Evolutionary conservation across 2,113 vertebrate genomes (phyloP).

Genomic region (Struthidea cinerea): DNA sequence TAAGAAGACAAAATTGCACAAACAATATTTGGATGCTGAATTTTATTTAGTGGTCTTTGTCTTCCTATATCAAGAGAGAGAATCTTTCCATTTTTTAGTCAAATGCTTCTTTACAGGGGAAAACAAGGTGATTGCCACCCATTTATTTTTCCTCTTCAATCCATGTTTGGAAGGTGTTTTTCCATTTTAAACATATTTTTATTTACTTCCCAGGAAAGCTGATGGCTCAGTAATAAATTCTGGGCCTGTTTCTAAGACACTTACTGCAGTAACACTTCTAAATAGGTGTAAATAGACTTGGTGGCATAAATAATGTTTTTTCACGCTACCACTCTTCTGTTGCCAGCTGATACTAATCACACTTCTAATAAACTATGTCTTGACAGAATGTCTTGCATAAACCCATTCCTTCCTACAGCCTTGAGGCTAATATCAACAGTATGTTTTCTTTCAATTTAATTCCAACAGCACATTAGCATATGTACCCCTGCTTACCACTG

Average conservation of each 20-base stretch:
- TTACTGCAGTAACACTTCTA: background rate
- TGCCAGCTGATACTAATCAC: conserved; percentile 3
- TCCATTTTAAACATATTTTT: background rate
- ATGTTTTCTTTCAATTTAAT: background rate
- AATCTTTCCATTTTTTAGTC: background rate
- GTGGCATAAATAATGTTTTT: background rate
- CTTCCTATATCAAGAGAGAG: background rate
- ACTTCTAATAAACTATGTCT: background rate
- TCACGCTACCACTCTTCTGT: background rate
- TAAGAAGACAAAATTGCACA: background rate
- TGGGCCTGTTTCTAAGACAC: background rate
- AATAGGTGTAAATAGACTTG: conserved; percentile 1
- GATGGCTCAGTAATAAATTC: background rate
- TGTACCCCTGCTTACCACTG: background rate
- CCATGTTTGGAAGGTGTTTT: background rate
- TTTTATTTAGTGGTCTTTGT: background rate
- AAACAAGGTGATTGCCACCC: background rate
- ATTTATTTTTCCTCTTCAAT: background rate
- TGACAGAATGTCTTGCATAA: background rate
- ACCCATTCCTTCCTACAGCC: background rate
- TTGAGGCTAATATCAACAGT: background rate
- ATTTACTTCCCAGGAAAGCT: background rate
- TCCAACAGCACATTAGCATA: background rate
- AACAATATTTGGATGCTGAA: background rate
- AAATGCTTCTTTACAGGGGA: background rate